Evolutionary conservation across 2,888 invertebrate genomes (phyloP).

Genomic region (Sinhomidia bicolor): DNA sequence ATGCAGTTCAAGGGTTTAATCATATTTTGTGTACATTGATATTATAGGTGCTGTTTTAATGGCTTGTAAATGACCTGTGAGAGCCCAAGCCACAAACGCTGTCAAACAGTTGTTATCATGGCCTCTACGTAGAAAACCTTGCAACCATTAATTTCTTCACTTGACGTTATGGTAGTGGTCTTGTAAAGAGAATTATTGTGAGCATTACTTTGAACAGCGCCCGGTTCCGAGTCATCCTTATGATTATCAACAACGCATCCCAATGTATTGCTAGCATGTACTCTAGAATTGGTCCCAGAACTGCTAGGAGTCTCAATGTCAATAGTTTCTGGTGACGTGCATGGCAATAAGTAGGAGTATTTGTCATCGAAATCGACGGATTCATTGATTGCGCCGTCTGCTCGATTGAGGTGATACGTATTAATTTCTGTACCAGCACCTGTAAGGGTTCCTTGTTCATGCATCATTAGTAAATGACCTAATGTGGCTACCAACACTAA

Average conservation of each 20-base stretch:
- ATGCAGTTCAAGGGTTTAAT: too few relatives aligned
- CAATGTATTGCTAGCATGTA: slow-evolving; percentile 4
- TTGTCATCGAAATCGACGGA: slow-evolving; percentile 38
- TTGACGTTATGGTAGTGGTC: slow-evolving; percentile 56
- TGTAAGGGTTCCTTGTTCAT: neutral
- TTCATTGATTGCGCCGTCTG: neutral
- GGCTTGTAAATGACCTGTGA: neutral
- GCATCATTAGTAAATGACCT: neutral
- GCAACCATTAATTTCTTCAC: slow-evolving; percentile 64
- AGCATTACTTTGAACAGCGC: neutral
- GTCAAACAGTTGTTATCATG: slow-evolving; percentile 70
- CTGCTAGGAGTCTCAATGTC: slow-evolving; percentile 64
- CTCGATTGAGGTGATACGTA: neutral
- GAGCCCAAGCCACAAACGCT: neutral
- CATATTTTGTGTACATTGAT: too few relatives aligned
- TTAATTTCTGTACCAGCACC: neutral
- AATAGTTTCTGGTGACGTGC: slow-evolving; percentile 53
- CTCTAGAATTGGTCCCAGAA: slow-evolving; percentile 53
- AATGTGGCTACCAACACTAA: slow-evolving; percentile 28
- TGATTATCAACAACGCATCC: neutral
- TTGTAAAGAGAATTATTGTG: slow-evolving; percentile 33
- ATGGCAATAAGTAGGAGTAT: slow-evolving; percentile 48
- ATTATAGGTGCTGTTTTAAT: neutral
- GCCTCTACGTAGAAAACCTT: slow-evolving; percentile 69
- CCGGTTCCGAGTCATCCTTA: neutral